These are phyloP conservation scores for Charadrius vociferus DNA, from an alignment of 2,113 vertebrate genomes.

Conservation along the genomic window DNA sequence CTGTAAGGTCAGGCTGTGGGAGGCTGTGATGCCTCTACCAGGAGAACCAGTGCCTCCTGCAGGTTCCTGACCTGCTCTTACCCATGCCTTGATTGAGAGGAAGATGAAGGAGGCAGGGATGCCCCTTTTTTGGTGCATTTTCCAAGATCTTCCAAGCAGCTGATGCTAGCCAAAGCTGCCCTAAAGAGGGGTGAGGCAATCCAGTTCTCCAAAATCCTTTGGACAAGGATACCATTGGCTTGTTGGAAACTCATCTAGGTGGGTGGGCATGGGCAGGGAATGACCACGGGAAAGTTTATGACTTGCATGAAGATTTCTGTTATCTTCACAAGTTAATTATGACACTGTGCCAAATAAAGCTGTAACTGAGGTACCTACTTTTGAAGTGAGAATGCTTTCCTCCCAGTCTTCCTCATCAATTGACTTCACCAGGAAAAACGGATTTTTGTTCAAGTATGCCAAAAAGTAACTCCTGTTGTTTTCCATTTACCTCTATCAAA, in stretches of 20 bases:
- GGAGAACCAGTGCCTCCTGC: not conserved
- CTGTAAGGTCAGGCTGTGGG: not conserved
- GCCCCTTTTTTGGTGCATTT: fast-evolving
- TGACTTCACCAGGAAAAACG: not conserved
- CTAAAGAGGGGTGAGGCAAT: not conserved
- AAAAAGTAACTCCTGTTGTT: not conserved
- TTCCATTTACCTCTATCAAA: not conserved
- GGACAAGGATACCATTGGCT: not conserved
- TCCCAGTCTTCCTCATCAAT: not conserved
- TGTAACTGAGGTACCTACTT: not conserved
- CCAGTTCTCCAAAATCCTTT: not conserved
- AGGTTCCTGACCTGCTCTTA: not conserved
- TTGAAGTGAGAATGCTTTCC: not conserved
- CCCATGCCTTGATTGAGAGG: not conserved
- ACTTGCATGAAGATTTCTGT: not conserved
- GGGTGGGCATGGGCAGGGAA: not conserved
- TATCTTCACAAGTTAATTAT: not conserved
- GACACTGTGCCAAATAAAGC: not conserved
- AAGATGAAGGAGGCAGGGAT: not conserved
- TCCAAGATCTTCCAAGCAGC: not conserved
- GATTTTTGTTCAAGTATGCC: not conserved
- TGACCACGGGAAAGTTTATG: not conserved
- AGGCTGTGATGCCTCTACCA: not conserved
- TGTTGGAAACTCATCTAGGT: not conserved
- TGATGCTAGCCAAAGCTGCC: not conserved